A percentile compares a stretch with the other conserved stretches of the same genome.
phyloP scores from a whole-genome alignment of 2,113 vertebrate genomes.

The Machaerirhynchus nigripectus region DNA sequence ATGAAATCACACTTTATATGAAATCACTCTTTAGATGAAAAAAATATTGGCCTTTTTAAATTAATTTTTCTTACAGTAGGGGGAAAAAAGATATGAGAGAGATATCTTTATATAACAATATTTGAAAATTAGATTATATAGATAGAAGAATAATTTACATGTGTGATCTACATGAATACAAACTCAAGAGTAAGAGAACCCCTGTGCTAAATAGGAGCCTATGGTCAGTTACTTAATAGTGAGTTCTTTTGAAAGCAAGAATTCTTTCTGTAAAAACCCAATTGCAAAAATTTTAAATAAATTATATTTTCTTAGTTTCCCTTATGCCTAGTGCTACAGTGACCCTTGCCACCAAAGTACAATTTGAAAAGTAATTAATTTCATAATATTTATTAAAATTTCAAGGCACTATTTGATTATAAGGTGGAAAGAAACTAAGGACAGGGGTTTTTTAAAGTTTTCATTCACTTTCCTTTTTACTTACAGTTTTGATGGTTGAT shows the following conservation, averaged over 20 bases:
- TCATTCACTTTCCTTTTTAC: neutral
- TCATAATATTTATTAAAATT: neutral
- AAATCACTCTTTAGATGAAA: neutral
- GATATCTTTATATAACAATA: neutral
- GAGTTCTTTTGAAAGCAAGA: neutral
- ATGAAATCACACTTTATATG: neutral
- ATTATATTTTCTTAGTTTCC: neutral
- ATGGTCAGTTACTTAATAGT: neutral
- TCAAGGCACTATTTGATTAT: neutral
- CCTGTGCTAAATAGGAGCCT: neutral
- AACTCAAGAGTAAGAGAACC: neutral
- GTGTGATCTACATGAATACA: neutral
- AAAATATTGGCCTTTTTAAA: neutral
- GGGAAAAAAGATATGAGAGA: neutral
- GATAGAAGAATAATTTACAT: neutral
- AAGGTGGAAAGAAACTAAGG: neutral
- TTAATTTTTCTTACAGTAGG: neutral
- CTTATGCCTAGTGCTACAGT: neutral
- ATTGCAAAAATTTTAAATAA: neutral
- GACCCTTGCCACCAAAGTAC: neutral
- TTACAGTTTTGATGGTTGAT: neutral
- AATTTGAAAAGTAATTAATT: neutral
- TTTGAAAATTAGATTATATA: neutral
- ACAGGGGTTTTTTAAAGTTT: neutral
- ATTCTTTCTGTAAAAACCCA: neutral